Conservation (phyloP, 2,113 vertebrate genomes). For the Meriones unguiculatus region DNA sequence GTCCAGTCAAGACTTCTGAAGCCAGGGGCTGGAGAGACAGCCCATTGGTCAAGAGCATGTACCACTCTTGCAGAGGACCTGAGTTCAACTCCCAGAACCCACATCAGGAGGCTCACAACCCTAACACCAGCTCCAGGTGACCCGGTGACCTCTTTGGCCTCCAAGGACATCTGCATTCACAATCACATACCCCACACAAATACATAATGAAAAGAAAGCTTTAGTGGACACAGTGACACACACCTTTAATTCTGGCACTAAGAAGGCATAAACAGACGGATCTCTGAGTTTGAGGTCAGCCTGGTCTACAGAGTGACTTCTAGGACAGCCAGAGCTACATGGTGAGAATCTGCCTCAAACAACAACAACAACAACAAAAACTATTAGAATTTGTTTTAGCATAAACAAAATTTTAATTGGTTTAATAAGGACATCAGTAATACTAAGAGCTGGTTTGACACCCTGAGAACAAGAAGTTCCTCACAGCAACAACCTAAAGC, state of each 20-base stretch:
- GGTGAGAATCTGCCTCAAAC: background rate
- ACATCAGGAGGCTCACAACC: background rate
- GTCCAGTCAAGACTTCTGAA: background rate
- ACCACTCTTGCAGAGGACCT: background rate
- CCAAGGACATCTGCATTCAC: background rate
- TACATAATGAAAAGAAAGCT: background rate
- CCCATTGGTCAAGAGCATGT: background rate
- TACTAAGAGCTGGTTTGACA: background rate
- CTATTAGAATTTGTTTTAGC: background rate
- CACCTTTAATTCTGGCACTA: background rate
- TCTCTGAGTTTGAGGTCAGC: background rate
- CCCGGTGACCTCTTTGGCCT: background rate
- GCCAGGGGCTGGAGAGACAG: background rate
- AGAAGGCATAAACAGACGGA: background rate
- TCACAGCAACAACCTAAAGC: background rate
- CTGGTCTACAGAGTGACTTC: background rate
- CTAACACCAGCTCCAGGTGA: background rate
- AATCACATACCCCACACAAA: background rate
- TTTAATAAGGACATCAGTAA: background rate
- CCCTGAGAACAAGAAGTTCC: background rate
- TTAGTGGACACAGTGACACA: background rate
- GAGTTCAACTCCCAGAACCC: background rate
- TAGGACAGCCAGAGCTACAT: background rate
- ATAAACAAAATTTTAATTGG: conserved; percentile 17
- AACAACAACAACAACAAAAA: background rate